Evolutionary conservation across 2,888 invertebrate species (phyloP).

Genomic region (Drosophila atripex): DNA sequence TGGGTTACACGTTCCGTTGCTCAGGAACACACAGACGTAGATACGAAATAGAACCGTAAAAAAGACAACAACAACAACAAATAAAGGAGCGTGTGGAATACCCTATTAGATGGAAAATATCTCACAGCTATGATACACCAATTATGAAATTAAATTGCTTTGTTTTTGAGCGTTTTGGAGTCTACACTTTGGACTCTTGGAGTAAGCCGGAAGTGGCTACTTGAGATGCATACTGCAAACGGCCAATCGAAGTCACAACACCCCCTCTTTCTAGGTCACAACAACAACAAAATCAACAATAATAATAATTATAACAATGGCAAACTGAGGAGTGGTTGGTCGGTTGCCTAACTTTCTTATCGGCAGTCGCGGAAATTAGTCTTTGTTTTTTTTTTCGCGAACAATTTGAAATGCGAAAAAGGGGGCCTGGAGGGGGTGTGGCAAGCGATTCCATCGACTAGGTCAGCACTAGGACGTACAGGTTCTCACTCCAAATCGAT

Average conservation of each 20-base stretch:
- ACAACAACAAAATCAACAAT: neutral
- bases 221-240: constrained; percentile 2
- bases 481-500: too few species aligned
- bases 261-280: neutral
- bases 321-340: constrained; percentile 33
- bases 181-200: neutral
- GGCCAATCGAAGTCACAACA: neutral
- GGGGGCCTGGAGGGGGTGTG: constrained; percentile 21
- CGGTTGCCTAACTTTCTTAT: constrained; percentile 22
- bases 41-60: neutral
- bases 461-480: neutral
- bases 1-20: constrained; percentile 35
- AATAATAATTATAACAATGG: constrained; percentile 20
- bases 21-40: constrained; percentile 26
- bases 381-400: neutral
- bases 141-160: neutral
- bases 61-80: neutral
- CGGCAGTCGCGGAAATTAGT: constrained; percentile 31
- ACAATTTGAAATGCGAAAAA: neutral
- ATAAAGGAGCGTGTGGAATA: neutral
- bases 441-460: constrained; percentile 3
- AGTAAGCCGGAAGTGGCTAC: neutral
- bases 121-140: neutral
- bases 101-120: neutral
- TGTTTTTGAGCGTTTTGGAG: neutral